Percentiles rank a stretch among this genome's conserved stretches.
phyloP scores from a whole-genome alignment of 2,888 invertebrate genomes.

The Chymomyza caudatula region DNA sequence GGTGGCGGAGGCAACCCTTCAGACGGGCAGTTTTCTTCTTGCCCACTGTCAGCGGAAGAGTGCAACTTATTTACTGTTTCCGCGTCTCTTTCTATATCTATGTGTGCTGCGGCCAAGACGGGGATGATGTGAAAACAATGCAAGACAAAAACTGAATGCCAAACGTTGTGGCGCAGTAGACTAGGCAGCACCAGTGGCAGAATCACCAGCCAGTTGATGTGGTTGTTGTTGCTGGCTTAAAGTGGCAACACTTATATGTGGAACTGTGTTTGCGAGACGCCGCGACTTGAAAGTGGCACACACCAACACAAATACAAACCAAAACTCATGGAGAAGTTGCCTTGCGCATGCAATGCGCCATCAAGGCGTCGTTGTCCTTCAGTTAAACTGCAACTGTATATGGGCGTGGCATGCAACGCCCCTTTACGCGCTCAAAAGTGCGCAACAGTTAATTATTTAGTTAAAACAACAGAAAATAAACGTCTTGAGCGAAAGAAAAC shows the following conservation, averaged over 20 bases:
- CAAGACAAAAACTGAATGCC: conserved; percentile 1
- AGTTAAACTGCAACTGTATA: conserved; percentile 34
- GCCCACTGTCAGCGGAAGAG: conserved; percentile 53
- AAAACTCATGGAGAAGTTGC: not conserved
- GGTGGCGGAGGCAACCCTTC: not conserved
- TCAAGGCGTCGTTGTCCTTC: conserved; percentile 43
- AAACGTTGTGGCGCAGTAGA: conserved; percentile 18
- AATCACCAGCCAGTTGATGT: conserved; percentile 16
- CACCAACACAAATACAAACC: not conserved
- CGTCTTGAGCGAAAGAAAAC: not conserved
- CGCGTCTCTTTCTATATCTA: conserved; percentile 9
- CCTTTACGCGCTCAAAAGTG: conserved; percentile 7
- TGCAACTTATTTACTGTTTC: conserved; percentile 68
- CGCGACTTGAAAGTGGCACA: conserved; percentile 22
- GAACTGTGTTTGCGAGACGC: conserved; percentile 26
- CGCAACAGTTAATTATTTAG: conserved; percentile 65
- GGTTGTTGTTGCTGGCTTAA: conserved; percentile 35
- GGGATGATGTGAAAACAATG: conserved; percentile 1
- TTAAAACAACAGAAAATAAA: not conserved
- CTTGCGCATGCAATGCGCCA: conserved; percentile 33
- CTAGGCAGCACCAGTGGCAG: conserved; percentile 21
- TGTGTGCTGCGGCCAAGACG: not conserved
- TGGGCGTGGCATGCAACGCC: conserved; percentile 50
- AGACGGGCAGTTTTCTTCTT: conserved; percentile 15
- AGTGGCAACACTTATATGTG: conserved; percentile 48